A percentile compares a stretch with the other conserved stretches of the same genome.
phyloP scores from a whole-genome alignment of 2,888 invertebrate species.

The Aphidoletes aphidimyza region DNA sequence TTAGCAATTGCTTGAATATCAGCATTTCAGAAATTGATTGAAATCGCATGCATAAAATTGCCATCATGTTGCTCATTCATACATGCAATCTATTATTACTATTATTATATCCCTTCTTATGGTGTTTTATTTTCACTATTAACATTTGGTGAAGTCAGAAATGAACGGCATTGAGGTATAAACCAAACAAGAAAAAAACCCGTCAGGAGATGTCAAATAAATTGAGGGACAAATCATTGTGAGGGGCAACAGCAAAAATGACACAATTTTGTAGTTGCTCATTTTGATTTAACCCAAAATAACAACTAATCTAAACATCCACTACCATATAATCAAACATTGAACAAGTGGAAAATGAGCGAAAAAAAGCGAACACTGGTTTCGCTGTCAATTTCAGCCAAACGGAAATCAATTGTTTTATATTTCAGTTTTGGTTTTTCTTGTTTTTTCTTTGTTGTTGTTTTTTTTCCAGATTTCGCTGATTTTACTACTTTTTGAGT shows the following conservation, averaged over 20 bases:
- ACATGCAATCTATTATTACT: constrained; percentile 34
- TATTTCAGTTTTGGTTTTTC: not conserved
- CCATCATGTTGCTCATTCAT: constrained; percentile 32
- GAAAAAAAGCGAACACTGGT: not conserved
- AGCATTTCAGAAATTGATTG: constrained; percentile 33
- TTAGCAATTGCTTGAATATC: not conserved
- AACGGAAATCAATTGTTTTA: constrained; percentile 1
- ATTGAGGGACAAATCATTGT: too few relatives aligned
- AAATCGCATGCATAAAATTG: constrained; percentile 51
- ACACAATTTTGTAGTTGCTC: constrained; percentile 34
- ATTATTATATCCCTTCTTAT: not conserved
- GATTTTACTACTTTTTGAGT: not conserved
- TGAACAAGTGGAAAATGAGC: constrained; percentile 1
- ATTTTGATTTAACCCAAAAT: constrained; percentile 30
- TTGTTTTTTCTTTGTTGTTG: not conserved
- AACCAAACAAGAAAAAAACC: too few relatives aligned
- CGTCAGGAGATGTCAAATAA: constrained; percentile 5
- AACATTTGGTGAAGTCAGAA: too few relatives aligned
- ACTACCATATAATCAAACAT: not conserved
- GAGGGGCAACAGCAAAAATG: not conserved
- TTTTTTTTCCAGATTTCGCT: not conserved
- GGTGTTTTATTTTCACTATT: not conserved
- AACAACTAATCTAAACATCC: not conserved
- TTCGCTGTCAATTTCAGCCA: constrained; percentile 4
- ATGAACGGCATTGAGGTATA: not conserved